Conservation (phyloP, 2,888 invertebrate genomes). For the Pristionchus japonicus region DNA sequence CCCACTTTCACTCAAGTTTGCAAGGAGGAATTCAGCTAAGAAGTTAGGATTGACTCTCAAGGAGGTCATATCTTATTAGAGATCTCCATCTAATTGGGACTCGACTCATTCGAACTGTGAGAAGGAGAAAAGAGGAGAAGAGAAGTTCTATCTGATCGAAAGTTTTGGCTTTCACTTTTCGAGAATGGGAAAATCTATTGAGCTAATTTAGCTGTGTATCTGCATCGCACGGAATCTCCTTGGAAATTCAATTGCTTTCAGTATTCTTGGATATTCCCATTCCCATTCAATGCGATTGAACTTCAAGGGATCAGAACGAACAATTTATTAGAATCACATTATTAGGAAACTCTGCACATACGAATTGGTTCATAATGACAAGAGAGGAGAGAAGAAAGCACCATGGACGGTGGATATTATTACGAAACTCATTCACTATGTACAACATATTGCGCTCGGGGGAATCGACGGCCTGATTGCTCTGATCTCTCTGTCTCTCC, state of each 20-base stretch:
- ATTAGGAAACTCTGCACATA: conserved; percentile 26
- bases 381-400: conserved; percentile 13
- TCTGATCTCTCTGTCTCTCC: neutral
- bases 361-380: conserved; percentile 35
- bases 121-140: neutral
- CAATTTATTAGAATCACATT: conserved; percentile 37
- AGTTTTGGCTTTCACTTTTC: neutral
- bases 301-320: neutral
- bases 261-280: neutral
- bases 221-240: neutral
- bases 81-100: conserved; percentile 14
- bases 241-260: neutral
- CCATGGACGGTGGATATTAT: neutral
- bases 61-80: conserved; percentile 41
- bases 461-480: conserved; percentile 57
- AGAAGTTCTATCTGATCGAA: neutral
- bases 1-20: conserved; percentile 39
- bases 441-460: conserved; percentile 59
- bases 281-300: neutral
- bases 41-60: conserved; percentile 27
- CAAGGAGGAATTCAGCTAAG: neutral
- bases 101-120: conserved; percentile 6
- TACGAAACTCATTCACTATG: conserved; percentile 48
- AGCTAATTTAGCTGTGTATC: neutral
- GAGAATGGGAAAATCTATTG: neutral